Evolutionary conservation across 1,140 invertebrate species (phyloP).

Genomic region (Probaryconus sp.): DNA sequence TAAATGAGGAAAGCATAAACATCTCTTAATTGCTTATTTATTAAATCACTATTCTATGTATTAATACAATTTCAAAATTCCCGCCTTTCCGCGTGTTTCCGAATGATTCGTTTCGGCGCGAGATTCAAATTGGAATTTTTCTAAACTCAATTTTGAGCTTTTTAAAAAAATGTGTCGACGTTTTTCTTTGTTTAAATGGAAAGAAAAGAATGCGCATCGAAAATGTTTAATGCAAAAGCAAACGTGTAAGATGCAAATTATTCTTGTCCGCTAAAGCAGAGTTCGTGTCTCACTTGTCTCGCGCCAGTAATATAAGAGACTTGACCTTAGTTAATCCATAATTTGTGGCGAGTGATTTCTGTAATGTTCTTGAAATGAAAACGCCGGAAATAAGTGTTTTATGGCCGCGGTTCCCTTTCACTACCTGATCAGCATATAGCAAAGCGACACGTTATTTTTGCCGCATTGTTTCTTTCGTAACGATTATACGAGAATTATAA

Average conservation of each 20-base stretch:
- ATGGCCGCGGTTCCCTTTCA: constrained; percentile 37
- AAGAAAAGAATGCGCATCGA: too few species aligned
- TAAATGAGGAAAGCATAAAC: too few species aligned
- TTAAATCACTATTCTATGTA: too few species aligned
- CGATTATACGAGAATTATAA: not conserved
- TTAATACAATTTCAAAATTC: too few species aligned
- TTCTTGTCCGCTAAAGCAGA: not conserved
- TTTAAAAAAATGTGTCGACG: too few species aligned
- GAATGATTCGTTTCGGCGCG: too few species aligned
- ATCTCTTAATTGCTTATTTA: too few species aligned
- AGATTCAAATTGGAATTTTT: too few species aligned
- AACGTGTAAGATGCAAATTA: constrained; percentile 23
- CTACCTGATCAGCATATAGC: constrained; percentile 39
- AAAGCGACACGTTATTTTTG: constrained; percentile 27
- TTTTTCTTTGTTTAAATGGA: too few species aligned
- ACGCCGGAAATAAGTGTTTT: constrained; percentile 44
- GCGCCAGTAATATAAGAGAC: constrained; percentile 25
- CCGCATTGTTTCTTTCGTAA: constrained; percentile 32
- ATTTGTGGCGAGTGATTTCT: constrained; percentile 23
- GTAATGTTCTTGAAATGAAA: constrained; percentile 42
- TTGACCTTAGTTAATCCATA: constrained; percentile 47
- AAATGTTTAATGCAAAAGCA: too few species aligned
- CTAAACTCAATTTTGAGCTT: too few species aligned
- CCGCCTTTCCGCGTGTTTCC: too few species aligned
- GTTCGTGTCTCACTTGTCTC: constrained; percentile 20